Conservation (phyloP, 2,797 vertebrate species). For the Pelobates cultripes region DNA sequence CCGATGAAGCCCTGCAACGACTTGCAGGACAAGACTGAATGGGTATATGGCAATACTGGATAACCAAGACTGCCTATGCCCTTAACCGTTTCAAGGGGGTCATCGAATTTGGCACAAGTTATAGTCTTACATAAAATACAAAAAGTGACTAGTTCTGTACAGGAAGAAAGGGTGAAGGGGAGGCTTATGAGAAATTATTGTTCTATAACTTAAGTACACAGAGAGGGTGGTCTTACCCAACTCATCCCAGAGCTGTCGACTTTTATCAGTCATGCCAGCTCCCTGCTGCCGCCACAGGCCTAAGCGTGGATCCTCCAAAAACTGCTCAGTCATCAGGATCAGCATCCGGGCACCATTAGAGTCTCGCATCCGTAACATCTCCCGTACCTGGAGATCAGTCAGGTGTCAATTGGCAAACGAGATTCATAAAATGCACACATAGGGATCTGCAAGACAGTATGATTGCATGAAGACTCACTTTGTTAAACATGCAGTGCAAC, state of each 20-base stretch:
- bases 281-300: conserved; percentile 71
- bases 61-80: no score
- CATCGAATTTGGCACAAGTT: no score
- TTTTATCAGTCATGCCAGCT: conserved; percentile 70
- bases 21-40: no score
- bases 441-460: neutral
- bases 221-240: conserved; percentile 60
- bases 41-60: no score
- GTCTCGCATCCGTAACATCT: conserved; percentile 72
- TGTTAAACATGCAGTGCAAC: conserved; percentile 72
- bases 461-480: conserved; percentile 56
- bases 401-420: neutral
- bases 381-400: conserved; percentile 63
- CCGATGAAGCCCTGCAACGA: no score
- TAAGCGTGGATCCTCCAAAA: conserved; percentile 69
- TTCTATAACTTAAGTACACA: no score
- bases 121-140: no score
- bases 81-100: no score
- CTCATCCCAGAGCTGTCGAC: conserved; percentile 73
- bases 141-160: no score
- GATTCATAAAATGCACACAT: neutral
- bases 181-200: no score
- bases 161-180: no score
- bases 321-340: conserved; percentile 72
- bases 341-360: conserved; percentile 72